Conservation (phyloP, 2,113 vertebrate genomes). For the Dolichotis patagonum region DNA sequence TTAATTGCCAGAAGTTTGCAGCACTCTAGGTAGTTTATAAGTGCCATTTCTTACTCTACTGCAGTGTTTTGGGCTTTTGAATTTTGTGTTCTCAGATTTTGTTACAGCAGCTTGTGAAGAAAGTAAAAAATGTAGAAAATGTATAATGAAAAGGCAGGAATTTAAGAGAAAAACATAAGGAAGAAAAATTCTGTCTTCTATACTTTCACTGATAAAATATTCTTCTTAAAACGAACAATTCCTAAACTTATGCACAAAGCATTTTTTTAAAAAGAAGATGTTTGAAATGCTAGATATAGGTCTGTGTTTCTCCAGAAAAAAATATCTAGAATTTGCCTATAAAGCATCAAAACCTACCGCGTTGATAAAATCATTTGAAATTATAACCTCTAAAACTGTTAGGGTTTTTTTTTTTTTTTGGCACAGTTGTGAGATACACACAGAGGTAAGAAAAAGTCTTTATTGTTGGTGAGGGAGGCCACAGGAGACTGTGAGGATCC, state of each 20-base stretch:
- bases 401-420: too few relatives aligned
- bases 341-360: conserved; percentile 29
- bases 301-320: conserved; percentile 50
- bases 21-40: conserved; percentile 21
- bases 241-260: conserved; percentile 7
- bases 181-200: neutral
- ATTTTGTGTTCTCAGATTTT: conserved; percentile 39
- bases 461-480: too few relatives aligned
- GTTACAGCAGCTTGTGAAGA: neutral
- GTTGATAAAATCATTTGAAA: conserved; percentile 24
- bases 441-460: too few relatives aligned
- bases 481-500: too few relatives aligned
- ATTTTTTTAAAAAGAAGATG: neutral
- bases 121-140: conserved; percentile 36
- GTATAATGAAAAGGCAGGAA: neutral
- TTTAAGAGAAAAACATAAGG: neutral
- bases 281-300: neutral
- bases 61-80: conserved; percentile 28
- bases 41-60: conserved; percentile 25
- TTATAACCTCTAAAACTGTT: neutral
- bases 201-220: neutral
- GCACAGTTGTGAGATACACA: too few relatives aligned
- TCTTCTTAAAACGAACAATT: conserved; percentile 37
- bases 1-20: conserved; percentile 72
- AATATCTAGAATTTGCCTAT: neutral